These are phyloP conservation scores for Globodera ellingtonae DNA, from an alignment of 1,140 invertebrate species.

Conservation along the genomic window DNA sequence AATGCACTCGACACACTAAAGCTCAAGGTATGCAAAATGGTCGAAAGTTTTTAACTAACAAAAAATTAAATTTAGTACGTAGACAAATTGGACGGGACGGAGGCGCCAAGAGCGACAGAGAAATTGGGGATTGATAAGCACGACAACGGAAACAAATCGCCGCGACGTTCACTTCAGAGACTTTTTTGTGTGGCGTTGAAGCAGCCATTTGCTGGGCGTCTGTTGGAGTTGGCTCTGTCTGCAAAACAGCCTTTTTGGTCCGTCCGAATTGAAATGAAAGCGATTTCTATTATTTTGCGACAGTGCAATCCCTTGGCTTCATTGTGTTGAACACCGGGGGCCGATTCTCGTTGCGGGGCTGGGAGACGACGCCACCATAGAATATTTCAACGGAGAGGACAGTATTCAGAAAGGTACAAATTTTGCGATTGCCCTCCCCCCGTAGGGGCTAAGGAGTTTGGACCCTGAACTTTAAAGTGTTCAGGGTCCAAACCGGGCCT, in stretches of 20 bases:
- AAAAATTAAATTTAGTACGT: neutral
- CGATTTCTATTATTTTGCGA: neutral
- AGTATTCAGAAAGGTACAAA: neutral
- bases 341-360: conserved; percentile 47
- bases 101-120: neutral
- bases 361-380: neutral
- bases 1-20: conserved; percentile 6
- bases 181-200: conserved; percentile 5
- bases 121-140: neutral
- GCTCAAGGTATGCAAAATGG: conserved; percentile 7
- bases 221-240: neutral
- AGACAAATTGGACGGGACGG: neutral
- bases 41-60: neutral
- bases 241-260: neutral
- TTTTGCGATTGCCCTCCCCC: too few relatives aligned
- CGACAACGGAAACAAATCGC: neutral
- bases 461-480: too few relatives aligned
- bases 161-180: neutral
- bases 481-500: too few relatives aligned
- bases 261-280: neutral
- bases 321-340: conserved; percentile 42
- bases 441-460: too few relatives aligned
- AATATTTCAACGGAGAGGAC: conserved; percentile 6
- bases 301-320: conserved; percentile 31
- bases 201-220: neutral